These are phyloP conservation scores for Falco biarmicus DNA, from an alignment of 2,797 vertebrate species.

Conservation along the genomic window DNA sequence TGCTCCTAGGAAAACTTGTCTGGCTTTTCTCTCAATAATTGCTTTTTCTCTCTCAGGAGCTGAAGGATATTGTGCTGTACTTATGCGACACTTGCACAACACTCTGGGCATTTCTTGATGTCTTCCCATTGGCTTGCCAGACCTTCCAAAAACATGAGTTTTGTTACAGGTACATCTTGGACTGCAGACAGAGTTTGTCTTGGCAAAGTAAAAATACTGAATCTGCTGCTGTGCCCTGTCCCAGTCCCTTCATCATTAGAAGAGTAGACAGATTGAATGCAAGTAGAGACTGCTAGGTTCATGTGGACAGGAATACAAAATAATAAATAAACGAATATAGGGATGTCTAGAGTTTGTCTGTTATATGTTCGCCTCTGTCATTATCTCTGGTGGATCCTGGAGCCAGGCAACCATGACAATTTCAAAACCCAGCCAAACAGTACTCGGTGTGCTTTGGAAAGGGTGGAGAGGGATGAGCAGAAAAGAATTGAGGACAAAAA, in stretches of 20 bases:
- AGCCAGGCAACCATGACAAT: not conserved
- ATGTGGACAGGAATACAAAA: not conserved
- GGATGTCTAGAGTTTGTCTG: not conserved
- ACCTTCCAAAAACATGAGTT: conserved; percentile 91
- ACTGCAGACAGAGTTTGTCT: not conserved
- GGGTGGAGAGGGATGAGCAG: not conserved
- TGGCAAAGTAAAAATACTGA: not conserved
- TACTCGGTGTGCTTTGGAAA: not conserved
- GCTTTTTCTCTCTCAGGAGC: conserved; percentile 79
- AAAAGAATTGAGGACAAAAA: not conserved
- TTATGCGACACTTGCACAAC: conserved; percentile 93
- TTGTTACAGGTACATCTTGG: conserved; percentile 84
- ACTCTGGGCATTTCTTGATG: conserved; percentile 92
- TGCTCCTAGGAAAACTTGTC: not conserved
- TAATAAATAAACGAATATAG: not conserved
- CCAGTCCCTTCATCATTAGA: not conserved
- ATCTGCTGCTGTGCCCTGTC: not conserved
- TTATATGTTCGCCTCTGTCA: not conserved
- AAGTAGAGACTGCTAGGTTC: not conserved
- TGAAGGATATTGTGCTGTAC: conserved; percentile 89
- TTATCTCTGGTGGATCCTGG: not conserved
- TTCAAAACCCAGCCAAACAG: not conserved
- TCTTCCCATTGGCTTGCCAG: conserved; percentile 88
- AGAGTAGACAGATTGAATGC: not conserved
- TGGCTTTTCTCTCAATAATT: not conserved